Conservation (phyloP, 2,113 vertebrate species). For the Tor tambroides region DNA sequence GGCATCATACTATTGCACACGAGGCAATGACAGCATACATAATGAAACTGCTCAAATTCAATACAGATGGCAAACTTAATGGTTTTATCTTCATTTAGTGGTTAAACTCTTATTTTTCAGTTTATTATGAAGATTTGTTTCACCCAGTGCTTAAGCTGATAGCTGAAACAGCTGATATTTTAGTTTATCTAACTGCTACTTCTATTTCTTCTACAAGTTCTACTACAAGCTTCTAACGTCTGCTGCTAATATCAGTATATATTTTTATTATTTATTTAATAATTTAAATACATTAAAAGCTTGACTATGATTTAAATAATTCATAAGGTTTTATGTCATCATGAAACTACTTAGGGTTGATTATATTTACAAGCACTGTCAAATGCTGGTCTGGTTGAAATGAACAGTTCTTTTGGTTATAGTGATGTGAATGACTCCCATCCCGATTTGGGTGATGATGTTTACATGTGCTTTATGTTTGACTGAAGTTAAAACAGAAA, state of each 20-base stretch:
- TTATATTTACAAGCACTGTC: not conserved
- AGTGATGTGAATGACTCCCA: not conserved
- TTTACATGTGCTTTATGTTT: conserved; percentile 42
- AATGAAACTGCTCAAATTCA: not conserved
- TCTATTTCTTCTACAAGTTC: no score
- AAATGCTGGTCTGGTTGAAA: not conserved
- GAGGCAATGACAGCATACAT: not conserved
- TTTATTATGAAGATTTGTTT: not conserved
- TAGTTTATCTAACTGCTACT: no score
- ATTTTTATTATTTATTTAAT: no score
- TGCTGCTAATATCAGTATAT: no score
- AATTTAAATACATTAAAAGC: no score
- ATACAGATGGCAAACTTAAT: not conserved
- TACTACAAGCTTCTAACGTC: no score
- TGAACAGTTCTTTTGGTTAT: not conserved
- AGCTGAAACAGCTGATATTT: no score
- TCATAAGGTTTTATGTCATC: not conserved
- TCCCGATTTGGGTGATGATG: conserved; percentile 3
- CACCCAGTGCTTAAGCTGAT: no score
- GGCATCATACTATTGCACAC: not conserved
- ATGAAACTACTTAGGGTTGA: not conserved
- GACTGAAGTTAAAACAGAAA: conserved; percentile 60
- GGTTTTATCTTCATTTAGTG: not conserved
- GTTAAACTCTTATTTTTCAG: not conserved
- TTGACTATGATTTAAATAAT: no score